Evolutionary conservation across 2,888 invertebrate genomes (phyloP), one percentile per base, ranked within the genome.

Genomic region (Heterodera filipjevi): DNA sequence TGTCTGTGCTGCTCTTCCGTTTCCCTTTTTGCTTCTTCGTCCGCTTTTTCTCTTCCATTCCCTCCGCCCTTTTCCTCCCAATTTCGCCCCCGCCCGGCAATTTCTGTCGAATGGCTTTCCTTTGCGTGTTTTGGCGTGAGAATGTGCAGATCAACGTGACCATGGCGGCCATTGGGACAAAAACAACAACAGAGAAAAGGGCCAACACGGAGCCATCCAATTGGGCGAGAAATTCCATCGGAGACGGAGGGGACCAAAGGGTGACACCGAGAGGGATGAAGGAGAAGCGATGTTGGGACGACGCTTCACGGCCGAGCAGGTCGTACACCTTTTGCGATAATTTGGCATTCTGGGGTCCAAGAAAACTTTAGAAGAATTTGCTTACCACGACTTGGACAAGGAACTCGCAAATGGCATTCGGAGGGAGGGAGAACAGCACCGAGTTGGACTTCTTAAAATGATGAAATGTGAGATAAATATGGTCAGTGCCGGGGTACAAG

Each of bases 341-440:
- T n/a, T n/a, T n/a, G n/a, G n/a, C n/a, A n/a, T n/a, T n/a, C n/a
- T n/a, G n/a, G n/a, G n/a, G n/a, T n/a, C n/a, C n/a, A n/a, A n/a
- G n/a, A n/a, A n/a, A n/a, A n/a, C n/a, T n/a, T n/a, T n/a, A n/a
- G n/a, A 53, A 30, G 14, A n/a, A 14, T 27, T n/a, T 27, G 10
- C n/a, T 74, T 64, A 75, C 75, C 35, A 71, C 68, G 35, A 87
- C 80, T 33, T 84, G 81, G 76, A 87, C 79, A 76, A 84, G 78
- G 79, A 84, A 86, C 73, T 87, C 86, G 82, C 87, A 87, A 33
- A 83, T 78, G 27, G 81, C 78, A 22, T 74, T 71, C 14, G 79
- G 71, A 3, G 84, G 83, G 44, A 86, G 80, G 10, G 76, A 68
- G 33, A 86, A 70, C 27, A 81, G 79, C 39, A 83, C 82, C 14